A percentile compares a stretch with the other conserved stretches of the same genome.
These are phyloP conservation scores for Selenia dentaria DNA, from an alignment of 2,888 invertebrate species.

Conservation along the genomic window DNA sequence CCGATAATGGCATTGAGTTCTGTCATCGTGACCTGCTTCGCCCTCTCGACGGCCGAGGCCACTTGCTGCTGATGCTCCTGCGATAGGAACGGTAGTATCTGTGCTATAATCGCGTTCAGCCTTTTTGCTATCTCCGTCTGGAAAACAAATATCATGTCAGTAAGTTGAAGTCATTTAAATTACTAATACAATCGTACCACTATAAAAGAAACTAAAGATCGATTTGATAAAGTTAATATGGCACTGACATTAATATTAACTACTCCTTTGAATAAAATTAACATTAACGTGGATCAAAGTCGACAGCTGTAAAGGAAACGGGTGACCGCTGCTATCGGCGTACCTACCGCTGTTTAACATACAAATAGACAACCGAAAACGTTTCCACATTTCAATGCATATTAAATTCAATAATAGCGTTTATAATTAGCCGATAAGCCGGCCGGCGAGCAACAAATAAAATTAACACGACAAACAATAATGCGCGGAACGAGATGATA, in stretches of 20 bases:
- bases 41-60: slow-evolving; percentile 95
- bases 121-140: slow-evolving; percentile 98
- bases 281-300: slow-evolving; percentile 64
- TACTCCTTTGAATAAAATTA: slow-evolving; percentile 58
- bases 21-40: slow-evolving; percentile 97
- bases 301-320: slow-evolving; percentile 53
- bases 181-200: slow-evolving; percentile 24
- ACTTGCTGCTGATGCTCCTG: slow-evolving; percentile 97
- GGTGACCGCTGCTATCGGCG: slow-evolving; percentile 44
- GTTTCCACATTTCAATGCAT: slow-evolving; percentile 68
- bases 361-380: slow-evolving; percentile 62
- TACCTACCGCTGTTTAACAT: slow-evolving; percentile 47
- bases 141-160: slow-evolving; percentile 49
- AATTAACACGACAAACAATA: slow-evolving; percentile 81
- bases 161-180: slow-evolving; percentile 22
- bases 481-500: slow-evolving; percentile 71
- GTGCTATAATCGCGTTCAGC: slow-evolving; percentile 96
- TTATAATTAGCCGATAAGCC: slow-evolving; percentile 74
- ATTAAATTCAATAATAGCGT: slow-evolving; percentile 69
- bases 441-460: slow-evolving; percentile 69
- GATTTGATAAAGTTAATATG: slow-evolving; percentile 45
- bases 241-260: slow-evolving; percentile 46
- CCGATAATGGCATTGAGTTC: slow-evolving; percentile 97
- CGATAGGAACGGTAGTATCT: slow-evolving; percentile 96
- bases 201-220: slow-evolving; percentile 33